Evolutionary conservation across 2,797 vertebrate genomes (phyloP).

Genomic region (Xiphophorus birchmanni): DNA sequence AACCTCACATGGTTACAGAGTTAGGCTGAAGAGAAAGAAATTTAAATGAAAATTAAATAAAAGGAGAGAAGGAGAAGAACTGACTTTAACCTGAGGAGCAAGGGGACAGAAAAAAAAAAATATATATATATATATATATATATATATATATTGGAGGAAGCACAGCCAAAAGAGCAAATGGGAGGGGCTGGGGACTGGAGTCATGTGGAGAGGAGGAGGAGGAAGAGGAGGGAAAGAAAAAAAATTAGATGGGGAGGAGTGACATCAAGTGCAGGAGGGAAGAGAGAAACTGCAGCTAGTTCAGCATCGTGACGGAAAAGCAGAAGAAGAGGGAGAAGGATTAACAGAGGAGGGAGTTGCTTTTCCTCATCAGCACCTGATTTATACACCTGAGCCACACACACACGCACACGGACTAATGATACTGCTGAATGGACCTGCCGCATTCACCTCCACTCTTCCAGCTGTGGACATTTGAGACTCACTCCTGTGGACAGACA

Average conservation of each 20-base stretch:
- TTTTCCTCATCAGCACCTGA: conserved; percentile 23
- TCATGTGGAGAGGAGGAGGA: conserved; percentile 30
- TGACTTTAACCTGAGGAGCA: not conserved
- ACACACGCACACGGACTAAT: conserved; percentile 38
- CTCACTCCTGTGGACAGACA: conserved; percentile 59
- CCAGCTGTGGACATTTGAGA: conserved; percentile 45
- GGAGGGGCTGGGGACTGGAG: conserved; percentile 34
- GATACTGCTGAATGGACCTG: conserved; percentile 55
- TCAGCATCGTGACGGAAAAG: not conserved
- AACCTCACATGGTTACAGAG: not conserved
- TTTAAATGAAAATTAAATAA: too few species aligned
- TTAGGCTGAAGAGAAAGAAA: not conserved
- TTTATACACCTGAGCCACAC: conserved; percentile 17
- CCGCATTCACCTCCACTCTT: conserved; percentile 5
- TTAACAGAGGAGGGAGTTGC: not conserved
- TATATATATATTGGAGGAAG: conserved; percentile 22
- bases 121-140: not conserved
- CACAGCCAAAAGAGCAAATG: conserved; percentile 35
- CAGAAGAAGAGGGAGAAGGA: conserved; percentile 6
- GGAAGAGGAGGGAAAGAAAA: conserved; percentile 3
- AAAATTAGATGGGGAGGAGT: conserved; percentile 41
- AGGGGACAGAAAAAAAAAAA: not conserved
- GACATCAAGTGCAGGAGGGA: conserved; percentile 53
- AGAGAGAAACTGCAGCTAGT: conserved; percentile 9
- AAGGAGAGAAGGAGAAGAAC: not conserved